Percentiles rank a stretch among this genome's conserved stretches.
Conservation (phyloP, 2,888 invertebrate species). For the Noctua janthina region DNA sequence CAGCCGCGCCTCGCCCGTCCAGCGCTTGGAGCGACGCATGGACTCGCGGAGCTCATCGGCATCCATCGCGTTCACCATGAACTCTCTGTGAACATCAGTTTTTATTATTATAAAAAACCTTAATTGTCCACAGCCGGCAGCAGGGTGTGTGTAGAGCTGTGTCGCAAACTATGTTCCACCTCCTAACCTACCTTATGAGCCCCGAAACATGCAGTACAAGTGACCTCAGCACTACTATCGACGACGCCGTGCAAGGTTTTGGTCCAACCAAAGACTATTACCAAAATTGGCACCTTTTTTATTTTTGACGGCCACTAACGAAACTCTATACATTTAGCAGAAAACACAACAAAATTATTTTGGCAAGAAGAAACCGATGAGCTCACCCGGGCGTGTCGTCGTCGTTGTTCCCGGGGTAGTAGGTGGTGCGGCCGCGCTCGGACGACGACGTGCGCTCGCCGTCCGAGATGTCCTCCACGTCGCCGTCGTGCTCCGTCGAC, state of each 20-base stretch:
- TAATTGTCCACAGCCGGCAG: too few species aligned
- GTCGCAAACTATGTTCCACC: neutral
- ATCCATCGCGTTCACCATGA: slow-evolving; percentile 97
- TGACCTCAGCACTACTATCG: neutral
- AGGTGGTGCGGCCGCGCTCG: slow-evolving; percentile 92
- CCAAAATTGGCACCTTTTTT: neutral
- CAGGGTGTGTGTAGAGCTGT: neutral
- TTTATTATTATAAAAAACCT: neutral
- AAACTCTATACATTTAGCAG: neutral
- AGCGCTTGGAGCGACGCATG: slow-evolving; percentile 92
- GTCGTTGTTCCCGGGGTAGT: slow-evolving; percentile 93
- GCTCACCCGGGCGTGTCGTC: slow-evolving; percentile 88
- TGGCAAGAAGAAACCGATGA: neutral
- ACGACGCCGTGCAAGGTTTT: neutral
- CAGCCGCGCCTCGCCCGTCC: slow-evolving; percentile 83
- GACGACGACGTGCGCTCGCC: slow-evolving; percentile 94
- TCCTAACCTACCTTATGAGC: neutral
- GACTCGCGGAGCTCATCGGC: slow-evolving; percentile 95
- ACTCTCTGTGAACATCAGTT: slow-evolving; percentile 90
- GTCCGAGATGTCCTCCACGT: slow-evolving; percentile 96
- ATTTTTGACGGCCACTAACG: neutral
- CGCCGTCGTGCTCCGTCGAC: slow-evolving; percentile 96
- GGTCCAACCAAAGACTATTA: neutral
- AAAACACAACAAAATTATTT: neutral
- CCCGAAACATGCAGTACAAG: neutral